phyloP scores from a whole-genome alignment of 2,888 invertebrate genomes.

The Gasteruption jaculator region DNA sequence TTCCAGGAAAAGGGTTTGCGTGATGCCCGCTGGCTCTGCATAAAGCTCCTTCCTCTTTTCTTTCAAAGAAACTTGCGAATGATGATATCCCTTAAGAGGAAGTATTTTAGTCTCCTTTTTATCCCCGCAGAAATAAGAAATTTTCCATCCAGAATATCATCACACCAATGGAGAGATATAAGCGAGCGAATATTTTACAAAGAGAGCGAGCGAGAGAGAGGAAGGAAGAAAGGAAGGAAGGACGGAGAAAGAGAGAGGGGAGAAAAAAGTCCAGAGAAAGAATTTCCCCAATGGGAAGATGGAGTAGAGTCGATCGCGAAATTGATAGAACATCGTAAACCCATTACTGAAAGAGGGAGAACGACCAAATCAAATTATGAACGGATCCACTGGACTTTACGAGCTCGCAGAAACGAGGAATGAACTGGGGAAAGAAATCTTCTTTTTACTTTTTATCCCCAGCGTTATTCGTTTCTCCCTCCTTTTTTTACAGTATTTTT shows the following conservation, averaged over 20 bases:
- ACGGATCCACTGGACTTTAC: conserved; percentile 27
- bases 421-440: too few species aligned
- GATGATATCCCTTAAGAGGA: too few species aligned
- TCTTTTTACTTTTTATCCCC: too few species aligned
- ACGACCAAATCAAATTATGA: conserved; percentile 33
- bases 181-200: too few species aligned
- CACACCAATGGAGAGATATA: conserved; percentile 9
- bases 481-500: too few species aligned
- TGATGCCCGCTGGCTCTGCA: conserved; percentile 33
- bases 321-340: conserved; percentile 37
- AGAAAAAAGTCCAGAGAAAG: neutral
- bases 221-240: conserved; percentile 1
- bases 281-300: conserved; percentile 4
- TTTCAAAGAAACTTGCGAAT: neutral
- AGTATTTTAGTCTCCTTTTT: too few species aligned
- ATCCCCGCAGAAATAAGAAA: too few species aligned
- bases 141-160: conserved; percentile 12
- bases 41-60: conserved; percentile 25
- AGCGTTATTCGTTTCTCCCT: too few species aligned
- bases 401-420: conserved; percentile 22
- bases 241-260: neutral
- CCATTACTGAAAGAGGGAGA: conserved; percentile 29
- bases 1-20: conserved; percentile 33
- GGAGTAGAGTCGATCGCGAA: conserved; percentile 15
- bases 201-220: too few species aligned